These are phyloP conservation scores for Siderastrea siderea DNA, from an alignment of 92 coral and sea anemone species.

Conservation along the genomic window DNA sequence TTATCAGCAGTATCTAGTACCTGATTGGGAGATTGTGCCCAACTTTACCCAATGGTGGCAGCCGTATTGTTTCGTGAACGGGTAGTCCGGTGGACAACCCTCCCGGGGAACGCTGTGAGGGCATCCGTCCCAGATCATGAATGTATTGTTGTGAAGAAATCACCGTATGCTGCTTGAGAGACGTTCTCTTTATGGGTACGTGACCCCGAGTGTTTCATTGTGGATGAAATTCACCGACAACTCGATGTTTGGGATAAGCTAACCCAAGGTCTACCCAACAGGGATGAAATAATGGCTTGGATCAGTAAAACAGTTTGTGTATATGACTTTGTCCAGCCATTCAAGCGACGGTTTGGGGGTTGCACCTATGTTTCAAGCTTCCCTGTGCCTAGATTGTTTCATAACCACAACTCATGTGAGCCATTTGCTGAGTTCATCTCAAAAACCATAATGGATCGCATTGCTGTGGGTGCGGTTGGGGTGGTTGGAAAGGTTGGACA, in stretches of 20 bases:
- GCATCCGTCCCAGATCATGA: constrained; percentile 20
- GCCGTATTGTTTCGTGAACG: neutral
- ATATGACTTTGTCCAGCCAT: too few relatives aligned
- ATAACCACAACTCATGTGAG: constrained; percentile 39
- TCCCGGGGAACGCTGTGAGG: constrained; percentile 19
- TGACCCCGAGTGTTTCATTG: too few relatives aligned
- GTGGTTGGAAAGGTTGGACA: too few relatives aligned
- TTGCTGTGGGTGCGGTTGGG: too few relatives aligned
- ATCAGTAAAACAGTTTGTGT: too few relatives aligned
- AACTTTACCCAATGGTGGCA: too few relatives aligned
- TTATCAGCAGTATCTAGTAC: neutral
- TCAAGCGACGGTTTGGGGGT: neutral
- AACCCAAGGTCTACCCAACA: too few relatives aligned
- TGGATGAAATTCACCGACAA: too few relatives aligned
- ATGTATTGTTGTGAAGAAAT: neutral
- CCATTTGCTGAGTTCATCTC: constrained; percentile 41
- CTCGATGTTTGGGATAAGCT: too few relatives aligned
- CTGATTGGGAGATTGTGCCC: constrained; percentile 1
- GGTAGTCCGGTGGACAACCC: constrained; percentile 9
- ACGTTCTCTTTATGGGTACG: neutral
- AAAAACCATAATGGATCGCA: neutral
- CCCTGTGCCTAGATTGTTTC: constrained; percentile 33
- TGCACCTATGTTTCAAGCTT: constrained; percentile 15
- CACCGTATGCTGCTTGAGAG: neutral
- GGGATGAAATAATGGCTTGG: too few relatives aligned